Percentiles rank a stretch among this genome's conserved stretches.
These are phyloP conservation scores for Acomys russatus DNA, from an alignment of 2,797 vertebrate genomes.

Conservation along the genomic window DNA sequence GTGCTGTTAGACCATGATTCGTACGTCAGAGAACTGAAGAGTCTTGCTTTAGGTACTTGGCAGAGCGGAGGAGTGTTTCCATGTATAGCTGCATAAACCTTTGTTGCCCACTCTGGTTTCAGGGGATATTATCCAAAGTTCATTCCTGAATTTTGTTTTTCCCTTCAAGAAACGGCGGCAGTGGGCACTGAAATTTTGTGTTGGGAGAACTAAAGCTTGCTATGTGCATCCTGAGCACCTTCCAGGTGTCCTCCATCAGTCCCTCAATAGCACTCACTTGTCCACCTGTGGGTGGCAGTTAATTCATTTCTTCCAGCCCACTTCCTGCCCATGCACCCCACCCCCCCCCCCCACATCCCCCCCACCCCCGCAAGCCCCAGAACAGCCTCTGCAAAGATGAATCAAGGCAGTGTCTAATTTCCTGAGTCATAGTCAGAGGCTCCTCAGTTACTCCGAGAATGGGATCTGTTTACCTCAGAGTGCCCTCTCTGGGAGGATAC, in stretches of 20 bases:
- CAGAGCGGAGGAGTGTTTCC: conserved; percentile 71
- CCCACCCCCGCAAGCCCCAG: background rate
- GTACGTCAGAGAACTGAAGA: conserved; percentile 73
- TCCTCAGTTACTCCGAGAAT: conserved; percentile 55
- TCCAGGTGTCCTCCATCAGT: background rate
- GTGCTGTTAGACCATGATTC: conserved; percentile 78
- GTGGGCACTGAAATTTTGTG: conserved; percentile 26
- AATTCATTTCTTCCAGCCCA: conserved; percentile 12
- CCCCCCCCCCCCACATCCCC: accelerated
- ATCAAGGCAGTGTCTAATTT: background rate
- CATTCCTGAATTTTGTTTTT: conserved; percentile 62
- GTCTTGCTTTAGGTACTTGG: conserved; percentile 74
- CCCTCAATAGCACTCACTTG: background rate
- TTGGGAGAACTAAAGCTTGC: background rate
- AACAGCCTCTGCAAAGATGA: conserved; percentile 27
- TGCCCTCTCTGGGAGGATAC: conserved; percentile 58
- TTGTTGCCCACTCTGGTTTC: conserved; percentile 74
- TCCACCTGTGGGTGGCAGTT: conserved; percentile 6
- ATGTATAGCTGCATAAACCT: conserved; percentile 72
- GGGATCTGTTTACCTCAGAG: conserved; percentile 66
- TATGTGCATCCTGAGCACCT: background rate
- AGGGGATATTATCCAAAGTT: conserved; percentile 67
- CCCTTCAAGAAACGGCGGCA: conserved; percentile 22
- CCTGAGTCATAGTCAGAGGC: conserved; percentile 53
- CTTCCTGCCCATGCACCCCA: conserved; percentile 12